Evolutionary conservation across 2,113 vertebrate species (phyloP), one percentile per base, ranked within the genome.

Genomic region (Psephotus haematonotus): DNA sequence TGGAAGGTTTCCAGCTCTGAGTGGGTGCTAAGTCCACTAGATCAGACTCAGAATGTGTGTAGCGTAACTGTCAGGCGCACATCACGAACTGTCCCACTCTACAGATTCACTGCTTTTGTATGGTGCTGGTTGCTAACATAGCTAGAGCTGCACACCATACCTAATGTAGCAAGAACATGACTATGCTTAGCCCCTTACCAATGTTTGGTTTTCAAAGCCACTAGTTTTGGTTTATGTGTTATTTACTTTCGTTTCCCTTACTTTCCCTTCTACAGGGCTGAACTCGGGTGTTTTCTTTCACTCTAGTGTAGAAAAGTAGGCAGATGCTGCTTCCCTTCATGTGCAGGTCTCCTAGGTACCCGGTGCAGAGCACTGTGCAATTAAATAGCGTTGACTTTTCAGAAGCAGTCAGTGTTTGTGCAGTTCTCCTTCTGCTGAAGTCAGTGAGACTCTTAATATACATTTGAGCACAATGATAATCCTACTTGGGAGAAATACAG

Each of bases 21-120:
- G 29, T 22, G 33, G 12, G 31, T 25, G 39, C 49, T 86, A 2
- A 0, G 65, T 25, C 23, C 50, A 20, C 17, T 68, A 0, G 0
- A 8, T 9, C 41, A 46, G 35, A 7, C 22, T 57, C 41, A 19
- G 37, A n/a, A 59, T 35, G 6, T 1, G 1, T 14, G 22, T 12
- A 37, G 5, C 5, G 13, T 17, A 23, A 7, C 24, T 25, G 33
- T 28, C 62, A 29, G 44, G 70, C 5, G 7, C 10, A 3, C 43
- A 13, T 37, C 24, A 1, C 29, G 22, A 27, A 7, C 29, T 50
- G 37, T 59, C 33, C 43, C 41, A 5, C 46, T 47, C 23, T 31
- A 4, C 27, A 37, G n/a, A 50, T 31, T 29, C 47, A 37, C 5
- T 31, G 0, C 52, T 44, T 1, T 3, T 64, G 37, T 2, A 0